Evolutionary conservation across 1,140 invertebrate genomes (phyloP).

Genomic region (Papilio helenus): DNA sequence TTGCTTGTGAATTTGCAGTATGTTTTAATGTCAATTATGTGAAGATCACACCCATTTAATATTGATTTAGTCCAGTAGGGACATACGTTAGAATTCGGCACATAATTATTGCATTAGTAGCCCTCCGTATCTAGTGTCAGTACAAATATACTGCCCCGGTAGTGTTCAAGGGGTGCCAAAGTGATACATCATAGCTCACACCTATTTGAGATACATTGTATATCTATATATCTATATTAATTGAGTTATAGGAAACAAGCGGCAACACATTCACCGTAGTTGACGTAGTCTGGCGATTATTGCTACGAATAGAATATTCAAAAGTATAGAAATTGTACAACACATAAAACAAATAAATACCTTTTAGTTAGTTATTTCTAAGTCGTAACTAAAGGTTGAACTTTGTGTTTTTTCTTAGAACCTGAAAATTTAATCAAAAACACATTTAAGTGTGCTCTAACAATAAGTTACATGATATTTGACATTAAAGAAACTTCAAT

Average conservation of each 20-base stretch:
- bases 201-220: not conserved
- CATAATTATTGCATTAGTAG: slow-evolving; percentile 33
- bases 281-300: not conserved
- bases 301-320: not conserved
- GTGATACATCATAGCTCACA: slow-evolving; percentile 18
- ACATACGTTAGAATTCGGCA: not conserved
- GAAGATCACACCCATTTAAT: not conserved
- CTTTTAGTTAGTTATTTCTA: too few species aligned
- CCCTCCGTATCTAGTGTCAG: slow-evolving; percentile 20
- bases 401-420: too few species aligned
- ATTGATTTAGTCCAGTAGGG: not conserved
- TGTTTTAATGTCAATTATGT: not conserved
- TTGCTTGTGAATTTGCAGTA: too few species aligned
- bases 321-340: too few species aligned
- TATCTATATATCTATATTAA: not conserved
- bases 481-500: too few species aligned
- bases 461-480: too few species aligned
- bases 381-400: too few species aligned
- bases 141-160: slow-evolving; percentile 14
- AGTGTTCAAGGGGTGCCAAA: slow-evolving; percentile 17
- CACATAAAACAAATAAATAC: too few species aligned
- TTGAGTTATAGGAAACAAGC: not conserved
- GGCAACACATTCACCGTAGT: not conserved
- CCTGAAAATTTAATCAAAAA: too few species aligned
- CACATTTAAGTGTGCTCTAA: too few species aligned